Percentiles rank a stretch among this genome's conserved stretches.
Evolutionary conservation across 2,797 vertebrate genomes (phyloP).

Genomic region (Austrolebias charrua): DNA sequence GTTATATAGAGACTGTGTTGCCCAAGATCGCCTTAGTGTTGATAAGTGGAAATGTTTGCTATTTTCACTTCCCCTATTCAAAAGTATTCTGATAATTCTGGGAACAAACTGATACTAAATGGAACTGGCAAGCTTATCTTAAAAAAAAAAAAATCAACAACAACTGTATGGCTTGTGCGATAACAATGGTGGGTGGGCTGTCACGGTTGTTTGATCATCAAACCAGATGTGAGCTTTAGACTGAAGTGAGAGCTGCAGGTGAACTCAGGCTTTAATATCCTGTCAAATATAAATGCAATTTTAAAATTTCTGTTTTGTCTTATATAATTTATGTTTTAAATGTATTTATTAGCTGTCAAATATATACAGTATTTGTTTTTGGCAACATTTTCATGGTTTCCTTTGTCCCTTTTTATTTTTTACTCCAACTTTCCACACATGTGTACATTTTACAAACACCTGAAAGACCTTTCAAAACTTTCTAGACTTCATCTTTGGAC

Average conservation of each 20-base stretch:
- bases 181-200: background rate
- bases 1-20: background rate
- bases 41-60: background rate
- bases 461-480: no score
- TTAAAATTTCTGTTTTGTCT: background rate
- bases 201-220: background rate
- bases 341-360: no score
- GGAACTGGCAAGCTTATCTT: background rate
- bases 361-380: no score
- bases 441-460: no score
- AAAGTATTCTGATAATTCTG: background rate
- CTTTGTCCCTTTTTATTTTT: no score
- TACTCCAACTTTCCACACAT: no score
- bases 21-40: background rate
- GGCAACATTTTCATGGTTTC: no score
- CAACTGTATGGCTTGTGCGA: background rate
- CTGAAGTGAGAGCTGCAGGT: background rate
- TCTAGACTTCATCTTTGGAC: no score
- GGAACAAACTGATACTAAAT: background rate
- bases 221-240: background rate
- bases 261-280: background rate
- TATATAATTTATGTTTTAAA: background rate
- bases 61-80: conserved; percentile 15
- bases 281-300: background rate
- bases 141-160: background rate